Evolutionary conservation across 2,888 invertebrate genomes (phyloP), one percentile per base, ranked within the genome.

Genomic region (Drosophila algonquin): DNA sequence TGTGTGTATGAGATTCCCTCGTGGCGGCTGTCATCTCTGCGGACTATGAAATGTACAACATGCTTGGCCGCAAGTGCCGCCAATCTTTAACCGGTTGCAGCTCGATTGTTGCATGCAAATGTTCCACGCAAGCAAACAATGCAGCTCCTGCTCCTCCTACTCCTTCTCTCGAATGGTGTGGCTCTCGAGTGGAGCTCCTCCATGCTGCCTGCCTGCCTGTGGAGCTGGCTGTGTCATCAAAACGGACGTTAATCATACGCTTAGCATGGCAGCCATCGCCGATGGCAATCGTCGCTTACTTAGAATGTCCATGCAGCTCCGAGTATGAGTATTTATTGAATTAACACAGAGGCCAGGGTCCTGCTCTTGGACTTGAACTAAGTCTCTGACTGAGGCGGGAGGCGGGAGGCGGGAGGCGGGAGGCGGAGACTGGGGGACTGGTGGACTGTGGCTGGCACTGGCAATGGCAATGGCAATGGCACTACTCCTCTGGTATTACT

Each of bases 201-300:
- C 52, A 48, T 32, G 21, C 21, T 18, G 18, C 18, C 18, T 18
- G 27, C 18, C 30, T 30, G 30, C 30, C 30, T 8, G 30, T 30
- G 30, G 30, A 30, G 30, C 53, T 63, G 68, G 72, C 73, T 76
- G 76, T 84, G 83, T 88, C 83, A 80, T 84, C 89, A 80, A 86
- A 86, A 87, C 79, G 88, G 81, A 85, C 85, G 85, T 89, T 86
- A 86, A 86, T 86, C 85, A 86, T 87, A 89, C 75, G 85, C 88
- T 85, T 85, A 88, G 89, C 75, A 69, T 73, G 83, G 72, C 87
- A 72, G 75, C 73, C 85, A 84, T 73, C 75, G 84, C 87, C 87
- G 67, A 65, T 73, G 79, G 80, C 72, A 68, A 50, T 77, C 79
- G 76, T 70, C 63, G 76, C 71, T 65, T 65, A 68, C 70, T 59